Conservation (phyloP, 2,888 invertebrate genomes). For the Hydrotaea cyrtoneurina region DNA sequence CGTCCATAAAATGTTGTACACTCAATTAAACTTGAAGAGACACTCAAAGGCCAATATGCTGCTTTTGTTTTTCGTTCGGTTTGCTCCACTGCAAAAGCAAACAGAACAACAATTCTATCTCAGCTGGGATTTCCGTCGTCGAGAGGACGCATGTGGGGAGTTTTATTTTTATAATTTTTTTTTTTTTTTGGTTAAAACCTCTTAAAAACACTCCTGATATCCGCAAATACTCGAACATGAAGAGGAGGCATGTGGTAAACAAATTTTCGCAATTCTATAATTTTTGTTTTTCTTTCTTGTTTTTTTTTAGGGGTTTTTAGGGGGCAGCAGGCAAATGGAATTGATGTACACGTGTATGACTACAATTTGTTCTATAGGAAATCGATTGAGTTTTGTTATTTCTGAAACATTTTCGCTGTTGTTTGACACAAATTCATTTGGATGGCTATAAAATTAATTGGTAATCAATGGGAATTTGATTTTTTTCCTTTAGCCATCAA, state of each 20-base stretch:
- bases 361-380: neutral
- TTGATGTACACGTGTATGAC: no score
- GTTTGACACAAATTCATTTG: conserved; percentile 37
- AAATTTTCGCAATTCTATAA: conserved; percentile 28
- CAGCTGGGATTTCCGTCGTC: neutral
- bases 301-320: no score
- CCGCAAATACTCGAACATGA: conserved; percentile 45
- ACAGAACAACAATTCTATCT: conserved; percentile 23
- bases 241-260: conserved; percentile 42
- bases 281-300: neutral
- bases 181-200: conserved; percentile 27
- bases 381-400: conserved; percentile 10
- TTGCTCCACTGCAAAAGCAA: conserved; percentile 23
- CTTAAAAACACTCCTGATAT: conserved; percentile 47
- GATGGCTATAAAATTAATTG: conserved; percentile 29
- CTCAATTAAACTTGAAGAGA: conserved; percentile 38
- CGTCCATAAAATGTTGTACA: neutral
- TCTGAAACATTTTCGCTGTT: neutral
- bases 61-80: neutral
- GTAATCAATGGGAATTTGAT: conserved; percentile 27
- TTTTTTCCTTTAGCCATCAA: conserved; percentile 11
- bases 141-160: no score
- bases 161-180: neutral
- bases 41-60: conserved; percentile 28
- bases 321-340: no score